These are phyloP conservation scores for Acanthis flammea DNA, from an alignment of 2,797 vertebrate species.

Conservation along the genomic window DNA sequence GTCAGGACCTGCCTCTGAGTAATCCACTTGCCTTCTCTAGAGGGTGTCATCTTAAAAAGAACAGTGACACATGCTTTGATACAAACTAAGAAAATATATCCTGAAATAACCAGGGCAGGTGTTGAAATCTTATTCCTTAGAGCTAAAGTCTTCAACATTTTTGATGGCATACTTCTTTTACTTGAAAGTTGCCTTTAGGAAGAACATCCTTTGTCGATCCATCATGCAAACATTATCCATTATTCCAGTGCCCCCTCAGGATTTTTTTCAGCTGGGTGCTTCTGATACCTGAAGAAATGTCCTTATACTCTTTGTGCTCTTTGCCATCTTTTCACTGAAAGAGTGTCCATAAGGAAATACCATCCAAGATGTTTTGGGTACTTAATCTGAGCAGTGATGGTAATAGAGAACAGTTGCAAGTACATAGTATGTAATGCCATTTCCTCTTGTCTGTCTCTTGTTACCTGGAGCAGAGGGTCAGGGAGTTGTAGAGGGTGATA, in stretches of 20 bases:
- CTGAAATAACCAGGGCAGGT: neutral
- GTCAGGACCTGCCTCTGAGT: conserved; percentile 2
- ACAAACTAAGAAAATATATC: neutral
- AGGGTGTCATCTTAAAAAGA: neutral
- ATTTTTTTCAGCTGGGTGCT: neutral
- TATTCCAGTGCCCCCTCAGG: neutral
- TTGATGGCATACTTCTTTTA: neutral
- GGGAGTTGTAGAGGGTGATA: neutral
- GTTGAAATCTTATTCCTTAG: neutral
- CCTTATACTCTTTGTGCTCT: neutral
- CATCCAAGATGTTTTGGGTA: neutral
- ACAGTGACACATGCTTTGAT: neutral
- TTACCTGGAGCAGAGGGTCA: neutral
- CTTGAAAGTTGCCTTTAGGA: neutral
- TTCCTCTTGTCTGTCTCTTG: neutral
- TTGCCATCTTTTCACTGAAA: neutral
- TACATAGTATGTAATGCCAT: accelerated
- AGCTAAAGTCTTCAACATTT: neutral
- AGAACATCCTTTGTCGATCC: neutral
- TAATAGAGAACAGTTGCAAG: neutral
- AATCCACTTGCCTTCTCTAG: neutral
- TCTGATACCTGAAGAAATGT: neutral
- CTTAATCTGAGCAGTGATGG: neutral
- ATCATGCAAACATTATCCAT: neutral
- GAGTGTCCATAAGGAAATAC: neutral